Base-by-base conservation (phyloP, 2,113 vertebrate species). In the Hiodon alosoides region DNA sequence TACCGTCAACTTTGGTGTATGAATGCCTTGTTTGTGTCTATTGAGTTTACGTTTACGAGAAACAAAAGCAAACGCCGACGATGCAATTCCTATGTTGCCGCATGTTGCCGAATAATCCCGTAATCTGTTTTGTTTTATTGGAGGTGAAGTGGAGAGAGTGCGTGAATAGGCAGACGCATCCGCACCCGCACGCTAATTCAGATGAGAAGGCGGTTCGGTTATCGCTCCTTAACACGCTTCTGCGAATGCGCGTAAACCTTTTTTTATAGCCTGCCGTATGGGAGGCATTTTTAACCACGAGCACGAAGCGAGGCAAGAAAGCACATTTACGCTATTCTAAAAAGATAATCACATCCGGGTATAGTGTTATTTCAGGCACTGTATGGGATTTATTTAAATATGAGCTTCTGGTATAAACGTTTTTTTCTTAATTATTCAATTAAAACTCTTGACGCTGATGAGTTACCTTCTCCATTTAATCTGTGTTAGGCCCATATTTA, bases 201-300 rank as follows among this genome's bases (percentile, higher is more conserved):
- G 82, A 88, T 83, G 83, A 88, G 82, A 83, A 79, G 82, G 80
- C 81, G 77, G 70, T 64, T 72, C 70, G 85, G 87, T 92, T 92
- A 91, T 91, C 89, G 68, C 82, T 76, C 74, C 77, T 79, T 82
- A 88, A 87, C 89, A 92, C 69, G 58, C 83, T 59, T 79, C 79
- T 9, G 79, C 81, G 81, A 86, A 72, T 71, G 81, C 79, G 81
- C 79, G 52, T 71, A 74, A 85, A 85, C 82, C 87, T 90, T 91
- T 90, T 88, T 91, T 87, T 88, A 83, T 79, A 80, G 78, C 75
- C 80, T 79, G 81, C 83, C 84, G 84, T 82, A 86, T 86, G 83
- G 85, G 87, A 87, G 91, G 81, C 83, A 89, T 89, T 89, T 86
- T 82, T 89, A 84, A 82, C 83, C 84, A 11, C 86, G 61, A 84